A percentile compares a stretch with the other conserved stretches of the same genome.
These are phyloP conservation scores for Holacanthella duospinosa DNA, from an alignment of 2,888 invertebrate genomes.

Conservation along the genomic window DNA sequence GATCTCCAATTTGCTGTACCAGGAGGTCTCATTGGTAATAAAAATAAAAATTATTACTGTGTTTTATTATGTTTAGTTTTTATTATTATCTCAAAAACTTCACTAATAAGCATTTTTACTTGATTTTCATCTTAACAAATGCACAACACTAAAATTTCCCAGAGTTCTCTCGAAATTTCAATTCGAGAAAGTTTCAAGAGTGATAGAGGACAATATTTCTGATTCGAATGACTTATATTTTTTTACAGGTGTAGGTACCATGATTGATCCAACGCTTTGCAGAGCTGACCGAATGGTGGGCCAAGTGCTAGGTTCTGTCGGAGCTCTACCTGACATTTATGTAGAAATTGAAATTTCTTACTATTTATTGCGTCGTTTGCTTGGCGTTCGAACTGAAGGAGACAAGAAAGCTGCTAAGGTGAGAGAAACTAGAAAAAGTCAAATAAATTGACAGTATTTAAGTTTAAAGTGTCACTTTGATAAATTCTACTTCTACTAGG, in stretches of 20 bases:
- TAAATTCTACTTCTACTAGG: conserved; percentile 45
- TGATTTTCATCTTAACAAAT: no score
- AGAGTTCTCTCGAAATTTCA: not conserved
- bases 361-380: conserved; percentile 83
- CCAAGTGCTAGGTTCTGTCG: conserved; percentile 92
- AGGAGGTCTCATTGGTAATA: conserved; percentile 84
- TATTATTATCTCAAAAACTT: no score
- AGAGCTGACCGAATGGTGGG: conserved; percentile 97
- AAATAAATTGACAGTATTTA: no score
- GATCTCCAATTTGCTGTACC: conserved; percentile 97
- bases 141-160: no score
- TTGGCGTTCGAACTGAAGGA: conserved; percentile 96
- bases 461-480: no score
- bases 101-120: no score
- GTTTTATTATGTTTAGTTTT: not conserved
- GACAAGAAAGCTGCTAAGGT: conserved; percentile 98
- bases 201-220: not conserved
- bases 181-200: not conserved
- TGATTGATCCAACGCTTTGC: conserved; percentile 97
- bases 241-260: conserved; percentile 76
- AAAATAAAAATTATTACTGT: no score
- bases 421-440: no score
- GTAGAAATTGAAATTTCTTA: conserved; percentile 97
- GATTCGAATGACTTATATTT: no score
- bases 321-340: conserved; percentile 91